Conservation (phyloP, 2,113 vertebrate species). For the Marmota flaviventris region DNA sequence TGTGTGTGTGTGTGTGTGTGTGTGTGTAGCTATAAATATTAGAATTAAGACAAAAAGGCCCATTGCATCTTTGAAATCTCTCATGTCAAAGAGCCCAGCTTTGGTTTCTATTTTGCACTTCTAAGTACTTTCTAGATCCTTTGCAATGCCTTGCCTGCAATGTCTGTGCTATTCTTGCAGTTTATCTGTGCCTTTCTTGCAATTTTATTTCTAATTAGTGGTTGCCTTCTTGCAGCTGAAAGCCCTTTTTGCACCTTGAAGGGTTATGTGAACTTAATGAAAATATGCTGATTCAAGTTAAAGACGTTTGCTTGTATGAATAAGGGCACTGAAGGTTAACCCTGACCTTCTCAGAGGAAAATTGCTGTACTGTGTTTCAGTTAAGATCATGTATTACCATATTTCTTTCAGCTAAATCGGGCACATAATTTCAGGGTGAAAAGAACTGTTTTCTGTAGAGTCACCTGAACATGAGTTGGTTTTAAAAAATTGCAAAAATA, state of each 20-base stretch:
- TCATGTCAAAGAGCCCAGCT: neutral
- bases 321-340: conserved; percentile 68
- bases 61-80: conserved; percentile 1
- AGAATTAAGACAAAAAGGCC: neutral
- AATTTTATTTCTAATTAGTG: conserved; percentile 85
- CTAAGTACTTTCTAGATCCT: conserved; percentile 44
- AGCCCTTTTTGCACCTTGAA: conserved; percentile 86
- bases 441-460: conserved; percentile 55
- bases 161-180: conserved; percentile 65
- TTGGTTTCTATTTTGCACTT: conserved; percentile 35
- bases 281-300: conserved; percentile 79
- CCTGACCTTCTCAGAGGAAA: conserved; percentile 71
- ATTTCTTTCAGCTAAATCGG: conserved; percentile 70
- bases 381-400: conserved; percentile 60
- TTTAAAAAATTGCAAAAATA: conserved; percentile 63
- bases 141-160: conserved; percentile 71
- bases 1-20: rapidly evolving
- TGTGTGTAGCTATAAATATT: neutral
- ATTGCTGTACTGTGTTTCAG: conserved; percentile 63
- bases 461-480: conserved; percentile 34
- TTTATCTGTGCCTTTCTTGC: conserved; percentile 72
- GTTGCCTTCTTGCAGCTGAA: conserved; percentile 83
- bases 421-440: conserved; percentile 68
- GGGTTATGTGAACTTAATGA: conserved; percentile 84
- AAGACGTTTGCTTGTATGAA: conserved; percentile 59